phyloP scores from a whole-genome alignment of 2,113 vertebrate species.

The Mustela lutreola region DNA sequence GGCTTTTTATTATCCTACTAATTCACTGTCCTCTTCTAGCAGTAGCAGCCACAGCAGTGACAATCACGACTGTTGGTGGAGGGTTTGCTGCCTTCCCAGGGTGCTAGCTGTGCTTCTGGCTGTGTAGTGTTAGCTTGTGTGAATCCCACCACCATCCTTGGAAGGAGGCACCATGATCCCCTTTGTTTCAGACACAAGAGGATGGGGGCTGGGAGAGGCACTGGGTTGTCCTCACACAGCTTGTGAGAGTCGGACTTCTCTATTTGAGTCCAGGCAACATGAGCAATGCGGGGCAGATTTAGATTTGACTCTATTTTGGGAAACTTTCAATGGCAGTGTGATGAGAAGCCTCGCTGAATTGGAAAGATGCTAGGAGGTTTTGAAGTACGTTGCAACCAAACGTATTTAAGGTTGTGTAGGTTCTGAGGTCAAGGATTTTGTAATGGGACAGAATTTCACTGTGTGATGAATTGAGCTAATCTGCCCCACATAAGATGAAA shows the following conservation, averaged over 20 bases:
- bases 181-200: neutral
- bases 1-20: neutral
- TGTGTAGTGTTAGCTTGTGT: neutral
- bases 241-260: neutral
- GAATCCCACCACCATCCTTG: neutral
- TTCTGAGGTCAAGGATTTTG: neutral
- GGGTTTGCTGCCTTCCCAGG: neutral
- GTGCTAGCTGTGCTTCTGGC: neutral
- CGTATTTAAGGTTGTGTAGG: neutral
- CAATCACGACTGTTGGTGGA: neutral
- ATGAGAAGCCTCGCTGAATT: neutral
- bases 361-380: neutral
- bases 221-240: neutral
- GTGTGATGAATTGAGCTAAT: neutral
- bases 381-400: neutral
- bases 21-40: neutral
- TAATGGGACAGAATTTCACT: neutral
- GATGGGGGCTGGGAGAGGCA: neutral
- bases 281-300: neutral
- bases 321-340: neutral
- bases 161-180: neutral
- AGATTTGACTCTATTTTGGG: neutral
- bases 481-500: neutral
- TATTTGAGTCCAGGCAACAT: neutral
- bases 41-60: neutral